Percentiles rank a stretch among this genome's conserved stretches.
phyloP scores from a whole-genome alignment of 2,113 vertebrate genomes.

The Psophia crepitans region DNA sequence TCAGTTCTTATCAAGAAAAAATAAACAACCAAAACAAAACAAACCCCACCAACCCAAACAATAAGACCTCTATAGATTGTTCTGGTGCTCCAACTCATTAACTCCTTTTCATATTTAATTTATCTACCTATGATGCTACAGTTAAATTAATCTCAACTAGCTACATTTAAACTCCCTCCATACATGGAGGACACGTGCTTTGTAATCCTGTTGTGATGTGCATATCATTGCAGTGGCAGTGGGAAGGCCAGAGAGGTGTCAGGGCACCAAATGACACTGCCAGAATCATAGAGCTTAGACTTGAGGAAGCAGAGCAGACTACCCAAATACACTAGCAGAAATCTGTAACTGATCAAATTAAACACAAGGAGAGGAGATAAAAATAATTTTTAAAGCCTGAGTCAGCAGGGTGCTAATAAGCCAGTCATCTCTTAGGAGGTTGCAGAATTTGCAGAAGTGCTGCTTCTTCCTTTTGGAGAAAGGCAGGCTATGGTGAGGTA shows the following conservation, averaged over 20 bases:
- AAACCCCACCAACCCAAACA: no score
- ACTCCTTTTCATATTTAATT: not conserved
- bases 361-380: not conserved
- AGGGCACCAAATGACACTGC: not conserved
- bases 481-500: not conserved
- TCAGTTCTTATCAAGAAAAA: not conserved
- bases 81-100: not conserved
- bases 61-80: not conserved
- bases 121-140: not conserved
- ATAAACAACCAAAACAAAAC: not conserved
- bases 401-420: not conserved
- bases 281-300: not conserved
- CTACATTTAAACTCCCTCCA: not conserved
- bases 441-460: not conserved
- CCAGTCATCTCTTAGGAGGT: not conserved
- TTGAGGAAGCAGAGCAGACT: not conserved
- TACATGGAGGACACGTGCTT: fast-evolving
- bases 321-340: not conserved
- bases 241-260: not conserved
- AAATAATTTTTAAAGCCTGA: not conserved
- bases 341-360: not conserved
- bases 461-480: not conserved
- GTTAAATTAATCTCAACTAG: not conserved
- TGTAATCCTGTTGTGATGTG: not conserved
- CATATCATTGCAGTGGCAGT: not conserved